Evolutionary conservation across 2,797 vertebrate species (phyloP).

Genomic region (Apogon hyalosoma): DNA sequence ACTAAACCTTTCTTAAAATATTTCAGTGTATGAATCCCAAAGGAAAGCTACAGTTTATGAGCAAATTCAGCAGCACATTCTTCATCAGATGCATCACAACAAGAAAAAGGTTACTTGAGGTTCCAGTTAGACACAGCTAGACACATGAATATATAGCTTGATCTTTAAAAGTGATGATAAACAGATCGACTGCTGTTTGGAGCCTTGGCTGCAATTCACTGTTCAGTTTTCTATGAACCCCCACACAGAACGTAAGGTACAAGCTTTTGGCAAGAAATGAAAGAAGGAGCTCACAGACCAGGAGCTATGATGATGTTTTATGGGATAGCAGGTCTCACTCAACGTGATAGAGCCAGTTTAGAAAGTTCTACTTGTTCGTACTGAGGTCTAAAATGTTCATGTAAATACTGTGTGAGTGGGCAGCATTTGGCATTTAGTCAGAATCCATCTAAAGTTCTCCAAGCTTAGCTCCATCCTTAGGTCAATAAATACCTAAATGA

Average conservation of each 20-base stretch:
- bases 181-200: conserved; percentile 15
- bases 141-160: background rate
- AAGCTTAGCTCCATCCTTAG: background rate
- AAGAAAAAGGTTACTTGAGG: conserved; percentile 7
- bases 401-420: background rate
- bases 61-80: no score
- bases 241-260: background rate
- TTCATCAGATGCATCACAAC: background rate
- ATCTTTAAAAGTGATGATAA: conserved; percentile 1
- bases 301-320: conserved; percentile 33
- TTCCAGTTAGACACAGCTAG: background rate
- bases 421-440: background rate
- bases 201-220: conserved; percentile 29
- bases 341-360: conserved; percentile 3
- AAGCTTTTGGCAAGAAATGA: conserved; percentile 38
- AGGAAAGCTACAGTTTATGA: no score
- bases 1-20: no score
- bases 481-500: conserved; percentile 1
- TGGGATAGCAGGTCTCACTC: conserved; percentile 26
- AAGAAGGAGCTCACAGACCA: conserved; percentile 55
- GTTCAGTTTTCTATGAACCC: conserved; percentile 13
- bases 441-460: background rate
- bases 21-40: no score
- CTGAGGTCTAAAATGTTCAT: background rate
- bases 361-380: background rate